Evolutionary conservation across 2,113 vertebrate species (phyloP), one percentile per base, ranked within the genome.

Genomic region (Ardeotis arabs): DNA sequence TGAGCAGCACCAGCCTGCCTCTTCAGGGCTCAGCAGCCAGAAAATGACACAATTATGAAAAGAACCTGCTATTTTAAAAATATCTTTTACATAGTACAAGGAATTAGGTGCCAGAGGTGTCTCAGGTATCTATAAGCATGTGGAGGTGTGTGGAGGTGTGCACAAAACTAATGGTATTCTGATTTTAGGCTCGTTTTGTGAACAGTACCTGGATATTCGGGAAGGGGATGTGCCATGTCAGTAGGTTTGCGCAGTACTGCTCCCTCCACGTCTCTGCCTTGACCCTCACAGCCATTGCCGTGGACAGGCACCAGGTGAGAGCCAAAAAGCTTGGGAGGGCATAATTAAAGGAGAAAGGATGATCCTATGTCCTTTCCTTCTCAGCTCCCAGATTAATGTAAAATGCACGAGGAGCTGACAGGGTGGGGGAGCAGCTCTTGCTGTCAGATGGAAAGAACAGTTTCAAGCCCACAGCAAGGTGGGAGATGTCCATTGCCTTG

Each of bases 161-260:
- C 68, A 63, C 20, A 62, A 37, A 78, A 44, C 45, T 78, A 84
- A 96, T 8, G 5, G 12, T 68, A 3, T 76, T 56, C 27, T 78
- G 13, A 19, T 95, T 86, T 58, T 91, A 99, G 99, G 99, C 98
- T 67, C 99, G 99, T 39, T 99, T 99, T 69, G 99, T 99, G 91
- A 99, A 99, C 97, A 99, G 99, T 81, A 99, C 99, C 1, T 99
- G 99, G 99, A 97, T 99, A 82, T 99, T 99, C 8, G 99, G 99
- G 76, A 99, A 99, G 76, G 98, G 96, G 14, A 99, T 99, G 99
- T 99, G 99, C 84, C 99, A 99, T 9, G 93, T 99, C 96, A 99
- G 99, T 72, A 98, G 99, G 49, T 99, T 99, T 59, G 99, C 99
- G 0, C 99, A 99, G 95, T 99, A 99, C 91, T 99, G 99, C 90